Evolutionary conservation across 1,140 invertebrate genomes (phyloP), one percentile per base, ranked within the genome.

Genomic region (Lineus longissimus): DNA sequence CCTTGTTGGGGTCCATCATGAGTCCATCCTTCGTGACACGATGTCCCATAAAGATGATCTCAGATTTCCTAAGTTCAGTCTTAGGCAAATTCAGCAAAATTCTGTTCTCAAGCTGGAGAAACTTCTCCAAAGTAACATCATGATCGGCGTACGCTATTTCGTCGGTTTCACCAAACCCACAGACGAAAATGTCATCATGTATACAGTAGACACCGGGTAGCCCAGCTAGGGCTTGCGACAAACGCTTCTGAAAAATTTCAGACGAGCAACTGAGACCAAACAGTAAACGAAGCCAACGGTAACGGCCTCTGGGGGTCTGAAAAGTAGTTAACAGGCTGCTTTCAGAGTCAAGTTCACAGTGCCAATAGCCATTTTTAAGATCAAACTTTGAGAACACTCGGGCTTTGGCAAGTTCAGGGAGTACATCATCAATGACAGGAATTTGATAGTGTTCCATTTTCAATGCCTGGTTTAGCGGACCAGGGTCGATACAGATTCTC

Each of bases 331-430:
- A 55, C 33, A 51, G 29, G 17, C 55, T 56, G n/a, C 23, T 51
- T 30, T 62, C 29, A 17, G 59, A 47, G 23, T 57, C 57, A 13
- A 66, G 41, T 36, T 66, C 55, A 25, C 62, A 22, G 33, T 69
- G 64, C 30, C 55, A 79, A 70, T 83, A 85, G 7, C 77, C 78
- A 47, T 72, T 63, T 27, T 76, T 80, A 9, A 76, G 76, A 77
- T 86, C 83, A n/a, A 85, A 63, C 25, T 31, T 22, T n/a, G 58
- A 61, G 36, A 61, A 59, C 19, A 59, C 58, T 13, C 25, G 13
- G 9, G 29, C 31, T 13, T 31, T 31, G 41, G 27, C 27, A 29
- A 59, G 31, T 23, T 59, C n/a, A 27, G n/a, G 27, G 7, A 59
- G 19, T 2, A 43, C n/a, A 27, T 51, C 47, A 9, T 51, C 47